Evolutionary conservation across 2,797 vertebrate species (phyloP), one percentile per base, ranked within the genome.

Genomic region (Alectoris magna): DNA sequence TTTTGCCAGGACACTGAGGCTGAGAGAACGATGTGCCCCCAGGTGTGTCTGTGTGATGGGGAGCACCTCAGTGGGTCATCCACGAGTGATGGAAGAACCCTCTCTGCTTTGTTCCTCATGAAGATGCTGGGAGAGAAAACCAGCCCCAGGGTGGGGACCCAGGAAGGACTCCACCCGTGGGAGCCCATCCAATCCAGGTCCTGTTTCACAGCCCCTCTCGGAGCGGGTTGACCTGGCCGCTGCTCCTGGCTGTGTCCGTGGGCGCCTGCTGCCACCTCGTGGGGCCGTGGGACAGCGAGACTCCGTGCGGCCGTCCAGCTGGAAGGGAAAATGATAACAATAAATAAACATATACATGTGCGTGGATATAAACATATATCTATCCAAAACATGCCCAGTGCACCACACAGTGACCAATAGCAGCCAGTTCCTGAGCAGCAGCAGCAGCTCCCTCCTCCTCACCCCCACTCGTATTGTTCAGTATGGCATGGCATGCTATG

Each of bases 221-320:
- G 5, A 17, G 16, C 8, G 26, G 60, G 38, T 39, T 29, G 60
- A 9, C 60, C 26, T 13, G 46, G 10, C 27, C 18, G n/a, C 43
- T 44, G 67, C 6, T 24, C 5, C 13, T 19, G n/a, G 38, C n/a
- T 9, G 24, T 22, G 46, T 70, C 69, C 12, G 8, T 12, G 59
- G 69, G 4, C 36, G 2, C n/a, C 38, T 93, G 84, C 90, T 88
- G 87, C 92, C 92, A 76, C 77, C 94, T 34, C 11, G 55, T 10
- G 90, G 89, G 43, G 7, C 46, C n/a, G 17, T 12, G 56, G 36
- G 8, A 18, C 5, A 12, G 29, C 10, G 17, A 11, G 29, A 17
- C 15, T n/a, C 17, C 36, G 10, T 17, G 62, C 14, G 31, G n/a
- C n/a, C 56, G 19, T 21, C 19, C 11, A 7, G 18, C n/a, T 22